Evolutionary conservation across 2,797 vertebrate species (phyloP), one percentile per base, ranked within the genome.

Genomic region (Melanotaenia boesemani): DNA sequence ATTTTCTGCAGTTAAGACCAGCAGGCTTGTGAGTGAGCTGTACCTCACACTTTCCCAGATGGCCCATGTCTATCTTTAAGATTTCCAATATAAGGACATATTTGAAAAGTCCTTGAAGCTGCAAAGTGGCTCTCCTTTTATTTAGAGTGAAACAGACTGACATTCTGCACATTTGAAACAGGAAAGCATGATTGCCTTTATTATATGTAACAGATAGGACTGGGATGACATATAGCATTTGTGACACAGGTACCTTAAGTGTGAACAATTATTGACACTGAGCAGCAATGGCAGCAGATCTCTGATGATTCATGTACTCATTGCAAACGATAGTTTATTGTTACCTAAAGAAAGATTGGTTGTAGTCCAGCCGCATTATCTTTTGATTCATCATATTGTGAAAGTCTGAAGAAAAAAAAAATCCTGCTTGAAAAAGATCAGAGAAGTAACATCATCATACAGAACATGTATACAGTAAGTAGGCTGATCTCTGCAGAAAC

Each of bases 11-110:
- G 41, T 57, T 30, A 74, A 76, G 48, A 54, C 15, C 52, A 41
- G 39, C 32, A 50, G 1, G 0, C 39, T 72, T 48, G 56, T 52
- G 44, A 74, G 68, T 52, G 72, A 85, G 76, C 61, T 63, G 59
- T 30, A 79, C 26, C 64, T 75, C 76, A 77, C 75, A 66, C 70
- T 70, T 83, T 39, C 54, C 74, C 86, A 82, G 70, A 75, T 66
- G 67, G 58, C 30, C 58, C 5, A 46, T 8, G 57, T 74, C 69
- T 78, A 54, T 75, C 77, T 82, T 78, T 82, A 76, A 69, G 41
- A 56, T 68, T 69, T 67, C 15, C 30, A 62, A 12, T 63, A 60
- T 60, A 72, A 68, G 55, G 69, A 73, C 68, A 76, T 57, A 32
- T 4, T 48, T 72, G 50, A 79, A 70, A 54, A 76, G 41, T 65